A percentile compares a stretch with the other conserved stretches of the same genome.
Evolutionary conservation across 2,797 vertebrate genomes (phyloP).

Genomic region (Argentina silus): DNA sequence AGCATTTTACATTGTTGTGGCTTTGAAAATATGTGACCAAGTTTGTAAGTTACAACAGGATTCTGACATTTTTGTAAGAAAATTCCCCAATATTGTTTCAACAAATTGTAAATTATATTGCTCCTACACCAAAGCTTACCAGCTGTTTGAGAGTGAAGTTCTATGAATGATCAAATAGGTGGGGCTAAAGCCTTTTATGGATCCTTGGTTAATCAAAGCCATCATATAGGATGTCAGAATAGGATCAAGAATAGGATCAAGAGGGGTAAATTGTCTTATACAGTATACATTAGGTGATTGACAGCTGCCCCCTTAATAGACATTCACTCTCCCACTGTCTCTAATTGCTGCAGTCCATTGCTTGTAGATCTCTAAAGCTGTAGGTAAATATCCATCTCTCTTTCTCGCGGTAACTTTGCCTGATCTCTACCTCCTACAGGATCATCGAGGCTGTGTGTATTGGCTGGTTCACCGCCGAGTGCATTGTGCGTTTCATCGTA

Average conservation of each 20-base stretch:
- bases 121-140: constrained; percentile 1
- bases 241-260: background rate
- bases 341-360: background rate
- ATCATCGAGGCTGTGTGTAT: constrained; percentile 94
- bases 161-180: background rate
- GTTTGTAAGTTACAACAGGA: constrained; percentile 2
- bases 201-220: background rate
- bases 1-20: background rate
- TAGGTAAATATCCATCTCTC: constrained; percentile 3
- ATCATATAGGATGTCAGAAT: background rate
- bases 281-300: background rate
- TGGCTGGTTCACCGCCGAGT: constrained; percentile 93
- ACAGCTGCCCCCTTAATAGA: background rate
- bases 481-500: constrained; percentile 89
- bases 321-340: background rate
- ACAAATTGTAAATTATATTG: background rate
- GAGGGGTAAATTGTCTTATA: no score
- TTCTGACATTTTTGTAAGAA: background rate
- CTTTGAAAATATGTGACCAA: background rate
- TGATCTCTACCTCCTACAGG: constrained; percentile 66
- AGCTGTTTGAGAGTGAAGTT: constrained; percentile 1
- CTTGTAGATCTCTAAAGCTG: background rate
- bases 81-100: background rate
- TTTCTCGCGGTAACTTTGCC: constrained; percentile 6
- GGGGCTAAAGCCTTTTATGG: background rate